Base-by-base conservation (phyloP, 2,113 vertebrate species). In the Triplophysa tibetana region DNA sequence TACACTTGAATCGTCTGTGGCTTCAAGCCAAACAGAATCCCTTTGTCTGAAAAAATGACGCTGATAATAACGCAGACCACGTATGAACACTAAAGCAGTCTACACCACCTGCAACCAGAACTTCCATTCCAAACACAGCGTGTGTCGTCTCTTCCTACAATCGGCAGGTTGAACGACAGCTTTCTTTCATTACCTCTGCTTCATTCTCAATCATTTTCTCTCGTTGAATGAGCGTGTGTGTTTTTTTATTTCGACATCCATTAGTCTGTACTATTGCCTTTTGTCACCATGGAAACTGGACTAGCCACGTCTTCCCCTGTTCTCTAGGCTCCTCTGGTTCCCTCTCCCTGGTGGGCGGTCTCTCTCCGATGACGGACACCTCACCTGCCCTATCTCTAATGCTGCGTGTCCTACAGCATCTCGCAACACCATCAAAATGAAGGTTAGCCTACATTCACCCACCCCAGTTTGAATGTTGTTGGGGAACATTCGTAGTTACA, bases 281-380 rank as follows among this genome's bases (percentile, higher is more conserved):
- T 88, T 86, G 92, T 93, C 89, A 86, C 92, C 92, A 93, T 93
- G 92, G 92, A 90, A 93, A 93, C 92, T 91, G 88, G 87, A 87
- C 90, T 86, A 86, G 88, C 90, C 87, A 90, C 87, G 90, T 91
- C 86, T 85, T 86, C 62, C 81, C 76, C 54, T 7, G 56, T 72
- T 77, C 80, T 64, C 77, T 48, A 26, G 24, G 61, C 68, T 78
- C 60, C 75, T 56, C 17, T 76, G 48, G 69, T 72, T 78, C 33
- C 45, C 69, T 78, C 48, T 81, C 70, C 38, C 75, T 4, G 48
- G 75, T 78, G 70, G 79, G 79, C 12, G 65, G 80, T 79, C 77
- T 79, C 38, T 86, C 70, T 79, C 70, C 56, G 48, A 1, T 84
- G 83, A 81, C 9, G 17, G 83, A 81, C 79, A 64, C 43, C 70